Evolutionary conservation across 30 jellyfish, hydroid and myxozoan genomes (phyloP).

Genomic region (Turritopsis dohrnii): DNA sequence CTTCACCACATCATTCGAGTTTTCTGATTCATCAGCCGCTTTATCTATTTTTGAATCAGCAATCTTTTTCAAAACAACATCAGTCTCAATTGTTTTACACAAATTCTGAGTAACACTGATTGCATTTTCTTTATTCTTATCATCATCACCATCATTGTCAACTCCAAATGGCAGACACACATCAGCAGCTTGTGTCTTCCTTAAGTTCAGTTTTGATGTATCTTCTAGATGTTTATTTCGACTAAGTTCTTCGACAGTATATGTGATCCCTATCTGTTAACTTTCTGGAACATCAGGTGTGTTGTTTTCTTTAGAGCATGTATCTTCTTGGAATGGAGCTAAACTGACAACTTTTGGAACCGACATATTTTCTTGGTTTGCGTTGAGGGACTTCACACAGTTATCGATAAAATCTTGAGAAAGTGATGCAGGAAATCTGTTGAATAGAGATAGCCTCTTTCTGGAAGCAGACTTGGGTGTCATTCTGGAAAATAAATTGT

Average conservation of each 20-base stretch:
- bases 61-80: background rate
- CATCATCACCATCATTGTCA: background rate
- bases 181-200: background rate
- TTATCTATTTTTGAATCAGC: background rate
- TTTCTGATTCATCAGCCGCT: background rate
- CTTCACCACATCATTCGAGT: background rate
- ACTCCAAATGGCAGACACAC: too few relatives aligned
- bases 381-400: background rate
- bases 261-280: background rate
- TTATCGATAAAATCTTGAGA: background rate
- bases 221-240: background rate
- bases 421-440: background rate
- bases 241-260: slow-evolving; percentile 11
- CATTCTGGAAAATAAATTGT: background rate
- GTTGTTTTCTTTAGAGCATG: background rate
- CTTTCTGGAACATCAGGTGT: background rate
- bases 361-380: background rate
- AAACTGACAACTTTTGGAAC: background rate
- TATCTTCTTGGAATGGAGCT: background rate
- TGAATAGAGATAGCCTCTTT: background rate
- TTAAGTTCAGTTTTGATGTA: too few relatives aligned
- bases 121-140: too few relatives aligned
- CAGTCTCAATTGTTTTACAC: too few relatives aligned
- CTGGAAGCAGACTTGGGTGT: background rate
- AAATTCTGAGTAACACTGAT: background rate